Base-by-base conservation (phyloP, 2,888 invertebrate species). In the Leptinotarsa peninsularis region DNA sequence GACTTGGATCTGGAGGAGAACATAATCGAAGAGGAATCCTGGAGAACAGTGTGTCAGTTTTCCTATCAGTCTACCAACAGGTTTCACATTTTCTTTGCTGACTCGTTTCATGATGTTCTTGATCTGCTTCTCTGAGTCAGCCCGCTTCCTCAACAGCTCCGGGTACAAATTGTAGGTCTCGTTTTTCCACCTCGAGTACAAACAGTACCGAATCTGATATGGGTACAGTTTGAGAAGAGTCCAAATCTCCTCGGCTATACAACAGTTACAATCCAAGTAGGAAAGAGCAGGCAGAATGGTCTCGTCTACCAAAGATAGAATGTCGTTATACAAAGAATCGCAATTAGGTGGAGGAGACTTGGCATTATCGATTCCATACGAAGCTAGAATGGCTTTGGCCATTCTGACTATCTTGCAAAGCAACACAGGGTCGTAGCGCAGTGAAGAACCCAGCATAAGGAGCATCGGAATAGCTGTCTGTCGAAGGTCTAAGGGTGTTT, bases 81-180 rank as follows among this genome's bases (percentile, higher is more conserved):
- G 97, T 88, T 99, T 99, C 7, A 98, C 97, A 85, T 98, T 99
- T 88, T 99, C 99, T 87, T 99, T 99, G 83, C 98, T 98, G 54
- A 97, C 96, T 78, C 95, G 93, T 89, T 99, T 98, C 96, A 99
- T 97, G 54, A 98, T 94, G 81, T 97, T 97, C 87, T 98, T 98
- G 67, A 98, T 96, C 84, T 95, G 93, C 85, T 98, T 97, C 81
- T 97, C 92, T 0, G 96, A 94, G 85, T 96, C 95, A 0, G 96
- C 97, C 60, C 95, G 92, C 52, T 95, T 94, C 23, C 95, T 91
- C 85, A 98, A 92, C 71, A 99, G 89, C 58, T 94, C 92, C 0
- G 98, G 95, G 88, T 98, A 96, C 66, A 94, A 90, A 76, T 92
- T 91, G 81, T 94, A 93, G 0, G 94, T 93, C 74, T 98, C 97